Evolutionary conservation across 2,888 invertebrate species (phyloP).

Genomic region (Anarsia innoxiella): DNA sequence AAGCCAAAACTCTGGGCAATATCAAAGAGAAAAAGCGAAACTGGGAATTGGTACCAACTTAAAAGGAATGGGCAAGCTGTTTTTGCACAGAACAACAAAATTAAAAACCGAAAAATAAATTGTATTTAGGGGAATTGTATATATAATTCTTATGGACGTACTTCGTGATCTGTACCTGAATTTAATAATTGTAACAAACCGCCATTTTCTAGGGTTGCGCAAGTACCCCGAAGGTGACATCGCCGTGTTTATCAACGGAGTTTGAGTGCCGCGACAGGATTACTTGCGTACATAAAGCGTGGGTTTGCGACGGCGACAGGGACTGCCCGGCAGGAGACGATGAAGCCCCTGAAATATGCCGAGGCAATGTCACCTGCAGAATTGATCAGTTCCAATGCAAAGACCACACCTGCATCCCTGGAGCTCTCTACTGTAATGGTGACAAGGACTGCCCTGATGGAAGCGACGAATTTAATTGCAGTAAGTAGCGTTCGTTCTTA

Average conservation of each 20-base stretch:
- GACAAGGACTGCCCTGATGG: slow-evolving; percentile 87
- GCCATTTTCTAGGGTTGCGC: slow-evolving; percentile 79
- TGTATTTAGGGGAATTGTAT: too few species aligned
- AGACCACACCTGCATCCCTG: slow-evolving; percentile 86
- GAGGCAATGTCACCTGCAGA: slow-evolving; percentile 85
- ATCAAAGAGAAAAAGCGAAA: too few species aligned
- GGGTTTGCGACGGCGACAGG: slow-evolving; percentile 89
- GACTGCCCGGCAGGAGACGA: slow-evolving; percentile 91
- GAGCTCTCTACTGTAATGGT: slow-evolving; percentile 88
- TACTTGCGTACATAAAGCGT: slow-evolving; percentile 86
- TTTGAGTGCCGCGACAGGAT: slow-evolving; percentile 87
- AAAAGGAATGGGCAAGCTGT: too few species aligned
- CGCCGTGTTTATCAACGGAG: slow-evolving; percentile 82
- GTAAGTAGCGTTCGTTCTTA: slow-evolving; percentile 55
- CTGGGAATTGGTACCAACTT: too few species aligned
- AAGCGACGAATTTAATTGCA: slow-evolving; percentile 90
- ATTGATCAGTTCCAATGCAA: slow-evolving; percentile 92
- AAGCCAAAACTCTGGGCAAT: too few species aligned
- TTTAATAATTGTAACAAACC: too few species aligned
- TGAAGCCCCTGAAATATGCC: slow-evolving; percentile 78
- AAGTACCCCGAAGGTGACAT: slow-evolving; percentile 63
- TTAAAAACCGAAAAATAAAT: too few species aligned
- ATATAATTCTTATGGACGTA: too few species aligned
- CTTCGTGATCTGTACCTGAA: too few species aligned
- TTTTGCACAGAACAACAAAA: too few species aligned